Conservation (phyloP, 1,140 invertebrate genomes). For the Chelonus insularis region DNA sequence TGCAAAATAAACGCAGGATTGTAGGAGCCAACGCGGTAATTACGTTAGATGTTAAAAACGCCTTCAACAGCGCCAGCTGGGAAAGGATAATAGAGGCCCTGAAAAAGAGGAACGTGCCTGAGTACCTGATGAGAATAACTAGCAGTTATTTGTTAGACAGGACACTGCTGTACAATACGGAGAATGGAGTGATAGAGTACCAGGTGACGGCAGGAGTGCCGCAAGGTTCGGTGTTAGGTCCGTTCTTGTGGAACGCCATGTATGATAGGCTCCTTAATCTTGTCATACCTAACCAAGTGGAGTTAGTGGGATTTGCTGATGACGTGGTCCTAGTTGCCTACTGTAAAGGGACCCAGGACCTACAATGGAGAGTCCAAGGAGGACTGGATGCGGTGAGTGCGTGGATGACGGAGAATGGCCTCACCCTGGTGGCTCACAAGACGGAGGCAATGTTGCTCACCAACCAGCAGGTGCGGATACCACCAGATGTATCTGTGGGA, state of each 20-base stretch:
- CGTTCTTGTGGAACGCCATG: slow-evolving; percentile 38
- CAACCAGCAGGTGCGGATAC: too few species aligned
- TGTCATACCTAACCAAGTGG: slow-evolving; percentile 16
- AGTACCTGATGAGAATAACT: slow-evolving; percentile 27
- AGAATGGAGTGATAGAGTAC: neutral
- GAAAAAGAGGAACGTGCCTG: slow-evolving; percentile 21
- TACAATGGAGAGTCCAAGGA: too few species aligned
- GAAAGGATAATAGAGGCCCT: slow-evolving; percentile 24
- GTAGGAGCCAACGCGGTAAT: slow-evolving; percentile 8
- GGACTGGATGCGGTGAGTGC: too few species aligned
- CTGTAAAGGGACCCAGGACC: too few species aligned
- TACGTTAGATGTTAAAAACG: slow-evolving; percentile 35
- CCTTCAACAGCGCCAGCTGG: slow-evolving; percentile 37
- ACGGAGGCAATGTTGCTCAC: too few species aligned
- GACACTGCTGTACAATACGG: slow-evolving; percentile 9
- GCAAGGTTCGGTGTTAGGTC: slow-evolving; percentile 40
- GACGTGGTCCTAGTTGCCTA: slow-evolving; percentile 8
- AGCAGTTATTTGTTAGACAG: slow-evolving; percentile 28
- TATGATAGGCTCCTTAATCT: slow-evolving; percentile 38
- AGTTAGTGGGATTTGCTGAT: slow-evolving; percentile 35
- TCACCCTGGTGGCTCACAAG: too few species aligned
- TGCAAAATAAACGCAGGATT: neutral
- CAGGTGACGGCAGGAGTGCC: slow-evolving; percentile 26
- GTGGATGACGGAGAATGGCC: too few species aligned
- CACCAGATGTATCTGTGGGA: too few species aligned